Conservation (phyloP, 2,797 vertebrate genomes). For the Dicrostonyx torquatus region DNA sequence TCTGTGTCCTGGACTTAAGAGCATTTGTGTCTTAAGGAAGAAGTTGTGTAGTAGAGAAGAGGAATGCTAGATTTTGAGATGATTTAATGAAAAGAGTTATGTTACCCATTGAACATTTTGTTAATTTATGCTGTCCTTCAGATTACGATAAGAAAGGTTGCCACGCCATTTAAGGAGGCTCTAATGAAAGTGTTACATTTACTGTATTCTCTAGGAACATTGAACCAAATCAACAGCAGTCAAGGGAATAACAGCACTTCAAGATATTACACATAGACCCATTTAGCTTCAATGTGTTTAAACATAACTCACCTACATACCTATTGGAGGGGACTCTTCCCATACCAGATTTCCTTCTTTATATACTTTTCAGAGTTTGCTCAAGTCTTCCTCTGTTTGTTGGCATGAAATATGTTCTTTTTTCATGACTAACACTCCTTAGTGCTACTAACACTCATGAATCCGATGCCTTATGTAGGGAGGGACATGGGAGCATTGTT, state of each 20-base stretch:
- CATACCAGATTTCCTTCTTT: background rate
- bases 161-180: background rate
- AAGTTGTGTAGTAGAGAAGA: background rate
- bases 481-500: background rate
- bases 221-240: background rate
- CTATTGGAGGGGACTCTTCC: background rate
- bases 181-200: background rate
- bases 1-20: background rate
- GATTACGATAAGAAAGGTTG: background rate
- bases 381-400: conserved; percentile 1
- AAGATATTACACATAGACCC: background rate
- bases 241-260: background rate
- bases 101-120: background rate
- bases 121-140: background rate
- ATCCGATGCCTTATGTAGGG: background rate
- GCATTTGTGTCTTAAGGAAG: background rate
- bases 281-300: background rate
- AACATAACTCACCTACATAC: background rate
- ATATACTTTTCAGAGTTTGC: background rate
- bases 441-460: background rate
- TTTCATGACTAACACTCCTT: background rate
- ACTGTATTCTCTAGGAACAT: background rate
- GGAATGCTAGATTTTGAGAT: conserved; percentile 14
- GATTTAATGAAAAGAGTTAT: background rate
- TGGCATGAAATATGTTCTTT: background rate